Conservation (phyloP, 2,113 vertebrate species). For the Centropristis striata region DNA sequence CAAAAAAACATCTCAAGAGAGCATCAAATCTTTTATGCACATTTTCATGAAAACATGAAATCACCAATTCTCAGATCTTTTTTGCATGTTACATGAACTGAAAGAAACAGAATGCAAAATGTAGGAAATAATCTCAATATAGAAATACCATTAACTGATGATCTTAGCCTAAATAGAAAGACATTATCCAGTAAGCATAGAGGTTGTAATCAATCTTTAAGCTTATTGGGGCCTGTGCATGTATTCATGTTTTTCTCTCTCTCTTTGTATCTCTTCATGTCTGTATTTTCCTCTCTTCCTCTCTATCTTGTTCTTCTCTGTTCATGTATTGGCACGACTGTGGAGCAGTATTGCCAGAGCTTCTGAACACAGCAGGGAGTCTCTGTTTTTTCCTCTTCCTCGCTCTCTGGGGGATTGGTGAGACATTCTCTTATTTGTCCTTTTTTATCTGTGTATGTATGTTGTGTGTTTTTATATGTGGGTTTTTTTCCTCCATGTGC, state of each 20-base stretch:
- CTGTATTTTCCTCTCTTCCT: conserved; percentile 14
- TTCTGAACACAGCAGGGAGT: conserved; percentile 64
- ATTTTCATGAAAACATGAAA: too few species aligned
- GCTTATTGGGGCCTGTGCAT: neutral
- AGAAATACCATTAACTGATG: neutral
- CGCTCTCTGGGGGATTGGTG: conserved; percentile 54
- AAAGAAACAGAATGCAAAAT: neutral
- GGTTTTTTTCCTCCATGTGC: conserved; percentile 19
- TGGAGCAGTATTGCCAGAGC: conserved; percentile 50
- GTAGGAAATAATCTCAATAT: neutral
- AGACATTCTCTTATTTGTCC: conserved; percentile 65
- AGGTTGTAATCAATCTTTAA: neutral
- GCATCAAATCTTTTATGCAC: too few species aligned
- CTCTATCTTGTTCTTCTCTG: conserved; percentile 25
- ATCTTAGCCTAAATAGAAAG: neutral
- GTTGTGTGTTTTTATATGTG: conserved; percentile 51
- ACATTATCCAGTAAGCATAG: neutral
- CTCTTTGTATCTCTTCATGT: conserved; percentile 21
- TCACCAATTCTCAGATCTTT: neutral
- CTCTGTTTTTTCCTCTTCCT: conserved; percentile 56
- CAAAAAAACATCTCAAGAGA: too few species aligned
- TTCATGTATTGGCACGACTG: conserved; percentile 55
- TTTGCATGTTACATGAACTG: neutral
- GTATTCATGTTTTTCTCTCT: neutral
- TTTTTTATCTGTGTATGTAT: conserved; percentile 59